Conservation (phyloP, 2,113 vertebrate genomes). For the Entelurus aequoreus region DNA sequence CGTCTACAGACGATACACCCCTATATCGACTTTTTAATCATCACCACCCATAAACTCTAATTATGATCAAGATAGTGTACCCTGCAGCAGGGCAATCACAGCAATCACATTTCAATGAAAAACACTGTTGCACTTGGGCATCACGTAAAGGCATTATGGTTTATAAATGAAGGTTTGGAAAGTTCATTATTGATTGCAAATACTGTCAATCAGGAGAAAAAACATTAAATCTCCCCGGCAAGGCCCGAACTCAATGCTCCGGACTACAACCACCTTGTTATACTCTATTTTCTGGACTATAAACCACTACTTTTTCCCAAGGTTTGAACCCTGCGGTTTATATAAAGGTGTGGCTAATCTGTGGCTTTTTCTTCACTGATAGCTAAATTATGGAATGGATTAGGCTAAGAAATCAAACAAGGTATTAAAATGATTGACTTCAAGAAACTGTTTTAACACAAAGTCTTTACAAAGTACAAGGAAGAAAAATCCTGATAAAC, state of each 20-base stretch:
- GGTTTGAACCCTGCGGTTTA: too few species aligned
- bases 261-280: background rate
- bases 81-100: background rate
- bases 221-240: too few species aligned
- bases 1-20: constrained; percentile 1
- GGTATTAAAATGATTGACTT: too few species aligned
- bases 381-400: too few species aligned
- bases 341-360: too few species aligned
- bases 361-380: too few species aligned
- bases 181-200: background rate
- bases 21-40: constrained; percentile 24
- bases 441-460: too few species aligned
- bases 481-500: too few species aligned
- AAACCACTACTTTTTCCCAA: too few species aligned
- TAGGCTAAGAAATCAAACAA: too few species aligned
- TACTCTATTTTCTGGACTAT: too few species aligned
- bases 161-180: background rate
- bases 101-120: background rate
- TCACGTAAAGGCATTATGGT: background rate
- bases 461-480: too few species aligned
- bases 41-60: background rate
- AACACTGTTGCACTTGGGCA: background rate
- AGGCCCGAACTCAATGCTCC: background rate
- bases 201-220: background rate
- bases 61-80: background rate